Conservation (phyloP, 2,113 vertebrate genomes). For the Abramis brama region DNA sequence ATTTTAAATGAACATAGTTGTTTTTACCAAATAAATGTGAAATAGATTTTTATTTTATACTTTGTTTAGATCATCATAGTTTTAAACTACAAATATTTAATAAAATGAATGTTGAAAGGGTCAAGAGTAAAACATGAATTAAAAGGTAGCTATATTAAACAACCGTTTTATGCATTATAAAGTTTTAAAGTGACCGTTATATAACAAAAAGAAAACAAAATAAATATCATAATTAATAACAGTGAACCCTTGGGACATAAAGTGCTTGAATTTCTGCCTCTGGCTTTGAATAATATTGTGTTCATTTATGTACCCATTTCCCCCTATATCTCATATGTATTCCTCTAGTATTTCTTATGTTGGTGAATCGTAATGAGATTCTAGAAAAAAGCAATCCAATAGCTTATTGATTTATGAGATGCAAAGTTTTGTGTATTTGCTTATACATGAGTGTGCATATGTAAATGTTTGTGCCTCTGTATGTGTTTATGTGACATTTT, state of each 20-base stretch:
- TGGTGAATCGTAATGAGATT: neutral
- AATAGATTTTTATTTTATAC: no score
- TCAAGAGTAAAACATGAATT: neutral
- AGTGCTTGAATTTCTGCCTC: neutral
- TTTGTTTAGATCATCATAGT: neutral
- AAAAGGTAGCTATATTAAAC: no score
- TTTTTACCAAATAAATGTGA: no score
- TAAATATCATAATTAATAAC: neutral
- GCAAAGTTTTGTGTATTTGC: neutral
- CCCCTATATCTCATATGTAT: neutral
- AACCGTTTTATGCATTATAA: no score
- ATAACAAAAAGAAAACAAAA: no score
- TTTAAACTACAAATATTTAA: neutral
- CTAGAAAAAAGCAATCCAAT: neutral
- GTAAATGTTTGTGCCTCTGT: neutral
- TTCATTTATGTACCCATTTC: neutral
- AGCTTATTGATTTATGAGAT: neutral
- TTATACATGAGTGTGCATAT: neutral
- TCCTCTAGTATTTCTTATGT: conserved; percentile 7
- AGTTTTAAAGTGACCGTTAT: neutral
- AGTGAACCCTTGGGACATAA: neutral
- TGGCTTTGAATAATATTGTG: no score
- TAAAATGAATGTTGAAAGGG: neutral
- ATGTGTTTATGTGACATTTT: no score
- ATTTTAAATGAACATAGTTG: no score